Conservation (phyloP, 2,888 invertebrate genomes). For the Epinotia brunnichana region DNA sequence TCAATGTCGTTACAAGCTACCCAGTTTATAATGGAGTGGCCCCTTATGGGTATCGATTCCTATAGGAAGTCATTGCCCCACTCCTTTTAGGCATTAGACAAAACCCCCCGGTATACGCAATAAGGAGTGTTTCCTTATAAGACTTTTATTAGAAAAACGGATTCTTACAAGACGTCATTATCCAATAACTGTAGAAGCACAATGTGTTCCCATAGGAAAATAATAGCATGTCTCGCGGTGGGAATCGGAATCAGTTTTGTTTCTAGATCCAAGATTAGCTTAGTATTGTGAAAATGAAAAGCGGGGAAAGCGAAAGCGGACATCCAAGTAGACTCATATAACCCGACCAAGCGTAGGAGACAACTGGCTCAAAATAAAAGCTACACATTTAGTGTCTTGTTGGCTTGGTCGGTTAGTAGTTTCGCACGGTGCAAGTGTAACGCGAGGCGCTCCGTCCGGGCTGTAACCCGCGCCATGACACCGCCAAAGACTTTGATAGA, state of each 20-base stretch:
- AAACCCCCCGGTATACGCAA: no score
- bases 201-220: conserved; percentile 42
- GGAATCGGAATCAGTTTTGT: conserved; percentile 20
- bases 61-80: not conserved
- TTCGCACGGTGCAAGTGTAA: conserved; percentile 78
- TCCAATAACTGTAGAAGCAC: conserved; percentile 18
- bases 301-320: conserved; percentile 51
- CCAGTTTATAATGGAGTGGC: not conserved
- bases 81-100: no score
- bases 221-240: conserved; percentile 26
- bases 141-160: conserved; percentile 6
- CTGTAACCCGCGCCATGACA: conserved; percentile 31
- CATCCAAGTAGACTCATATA: conserved; percentile 29
- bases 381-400: not conserved
- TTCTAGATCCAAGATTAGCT: conserved; percentile 26
- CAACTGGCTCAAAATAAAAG: not conserved
- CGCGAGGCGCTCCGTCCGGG: conserved; percentile 55
- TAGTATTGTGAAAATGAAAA: conserved; percentile 44
- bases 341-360: not conserved
- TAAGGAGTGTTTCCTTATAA: not conserved
- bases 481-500: conserved; percentile 37
- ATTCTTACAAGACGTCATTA: conserved; percentile 22
- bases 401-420: conserved; percentile 48
- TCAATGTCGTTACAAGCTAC: conserved; percentile 22
- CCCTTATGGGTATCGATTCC: not conserved